Percentiles rank a stretch among this genome's conserved stretches.
Conservation (phyloP, 2,797 vertebrate species). For the Meriones psammophilus region DNA sequence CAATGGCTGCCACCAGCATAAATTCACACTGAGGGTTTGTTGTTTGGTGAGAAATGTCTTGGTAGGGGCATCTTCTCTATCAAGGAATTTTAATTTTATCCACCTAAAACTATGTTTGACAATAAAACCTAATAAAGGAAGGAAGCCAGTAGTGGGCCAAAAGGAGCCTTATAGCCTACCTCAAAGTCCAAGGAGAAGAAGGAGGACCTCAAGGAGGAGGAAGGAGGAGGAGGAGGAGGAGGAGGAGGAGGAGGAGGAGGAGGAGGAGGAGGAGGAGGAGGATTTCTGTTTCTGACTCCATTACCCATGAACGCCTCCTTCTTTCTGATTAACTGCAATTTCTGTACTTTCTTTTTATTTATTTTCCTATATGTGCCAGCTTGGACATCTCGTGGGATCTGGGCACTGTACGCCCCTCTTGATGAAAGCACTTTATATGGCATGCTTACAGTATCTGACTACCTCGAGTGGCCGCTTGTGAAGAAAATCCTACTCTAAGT, state of each 20-base stretch:
- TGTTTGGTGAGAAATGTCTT: neutral
- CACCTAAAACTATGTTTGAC: slow-evolving; percentile 43
- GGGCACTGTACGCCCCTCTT: neutral
- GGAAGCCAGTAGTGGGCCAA: neutral
- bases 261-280: neutral
- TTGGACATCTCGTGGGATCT: neutral
- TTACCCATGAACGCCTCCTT: neutral
- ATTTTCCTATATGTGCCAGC: neutral
- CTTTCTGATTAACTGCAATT: neutral
- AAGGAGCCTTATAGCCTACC: neutral
- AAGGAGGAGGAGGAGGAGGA: neutral
- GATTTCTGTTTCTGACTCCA: neutral
- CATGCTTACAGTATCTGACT: neutral
- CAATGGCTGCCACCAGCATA: no score
- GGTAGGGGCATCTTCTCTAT: neutral
- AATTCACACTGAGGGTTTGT: neutral
- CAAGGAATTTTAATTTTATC: neutral
- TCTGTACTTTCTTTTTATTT: neutral
- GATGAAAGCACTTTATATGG: neutral
- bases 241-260: neutral
- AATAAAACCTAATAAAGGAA: slow-evolving; percentile 34
- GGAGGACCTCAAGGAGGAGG: no score
- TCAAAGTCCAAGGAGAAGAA: no score
- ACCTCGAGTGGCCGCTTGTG: slow-evolving; percentile 32
- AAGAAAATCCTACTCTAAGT: slow-evolving; percentile 56